Conservation (phyloP, 2,888 invertebrate species). For the Hemistola chrysoprasaria region DNA sequence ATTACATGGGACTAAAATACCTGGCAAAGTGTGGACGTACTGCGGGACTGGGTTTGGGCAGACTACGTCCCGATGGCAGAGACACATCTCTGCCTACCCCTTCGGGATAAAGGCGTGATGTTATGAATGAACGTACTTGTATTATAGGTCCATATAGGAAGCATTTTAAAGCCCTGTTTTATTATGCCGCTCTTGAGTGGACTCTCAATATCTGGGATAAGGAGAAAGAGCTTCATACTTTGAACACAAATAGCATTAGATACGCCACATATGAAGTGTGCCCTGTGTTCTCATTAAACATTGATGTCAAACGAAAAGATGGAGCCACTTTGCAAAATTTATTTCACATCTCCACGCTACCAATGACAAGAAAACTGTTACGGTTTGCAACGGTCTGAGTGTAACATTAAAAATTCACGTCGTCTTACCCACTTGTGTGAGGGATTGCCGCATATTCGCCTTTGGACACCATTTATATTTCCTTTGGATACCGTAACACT, state of each 20-base stretch:
- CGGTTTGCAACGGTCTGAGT: constrained; percentile 82
- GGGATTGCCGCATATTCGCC: constrained; percentile 79
- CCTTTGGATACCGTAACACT: constrained; percentile 68
- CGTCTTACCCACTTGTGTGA: constrained; percentile 82
- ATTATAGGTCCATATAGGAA: background rate
- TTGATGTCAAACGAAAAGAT: constrained; percentile 81
- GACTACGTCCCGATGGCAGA: too few species aligned
- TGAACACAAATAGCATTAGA: constrained; percentile 70
- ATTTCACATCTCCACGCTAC: constrained; percentile 79
- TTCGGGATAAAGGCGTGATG: too few species aligned
- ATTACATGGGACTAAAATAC: too few species aligned
- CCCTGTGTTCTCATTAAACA: constrained; percentile 75
- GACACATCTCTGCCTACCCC: too few species aligned
- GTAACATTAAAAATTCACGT: constrained; percentile 81
- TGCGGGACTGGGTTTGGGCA: too few species aligned
- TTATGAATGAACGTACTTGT: too few species aligned
- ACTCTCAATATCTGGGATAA: constrained; percentile 32
- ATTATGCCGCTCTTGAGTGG: constrained; percentile 31
- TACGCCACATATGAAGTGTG: constrained; percentile 75
- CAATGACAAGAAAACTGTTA: constrained; percentile 83
- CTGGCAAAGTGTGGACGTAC: too few species aligned
- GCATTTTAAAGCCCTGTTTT: constrained; percentile 10
- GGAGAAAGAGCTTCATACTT: constrained; percentile 58
- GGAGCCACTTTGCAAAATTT: constrained; percentile 83
- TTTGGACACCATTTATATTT: constrained; percentile 82